A percentile compares a stretch with the other conserved stretches of the same genome.
These are phyloP conservation scores for Conops quadrifasciatus DNA, from an alignment of 2,888 invertebrate species.

Conservation along the genomic window DNA sequence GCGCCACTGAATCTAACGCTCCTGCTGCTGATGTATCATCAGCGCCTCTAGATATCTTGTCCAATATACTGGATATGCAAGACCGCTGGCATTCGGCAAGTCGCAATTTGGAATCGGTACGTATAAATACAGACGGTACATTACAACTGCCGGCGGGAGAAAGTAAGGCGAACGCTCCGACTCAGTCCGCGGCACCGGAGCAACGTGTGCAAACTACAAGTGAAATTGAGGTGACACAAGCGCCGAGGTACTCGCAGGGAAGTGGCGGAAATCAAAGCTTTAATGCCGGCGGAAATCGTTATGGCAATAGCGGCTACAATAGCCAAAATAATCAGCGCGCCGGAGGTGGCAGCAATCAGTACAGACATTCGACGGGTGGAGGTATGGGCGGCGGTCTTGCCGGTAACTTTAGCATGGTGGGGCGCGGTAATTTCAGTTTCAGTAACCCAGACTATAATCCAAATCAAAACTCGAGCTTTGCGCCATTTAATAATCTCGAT, in stretches of 20 bases:
- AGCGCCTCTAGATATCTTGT: slow-evolving; percentile 69
- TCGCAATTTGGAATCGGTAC: slow-evolving; percentile 68
- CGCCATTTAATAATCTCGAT: slow-evolving; percentile 54
- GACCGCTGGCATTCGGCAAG: slow-evolving; percentile 75
- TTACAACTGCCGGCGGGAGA: slow-evolving; percentile 65
- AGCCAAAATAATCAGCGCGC: slow-evolving; percentile 53
- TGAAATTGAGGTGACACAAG: slow-evolving; percentile 61
- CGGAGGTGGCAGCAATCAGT: slow-evolving; percentile 44
- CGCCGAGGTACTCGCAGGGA: slow-evolving; percentile 73
- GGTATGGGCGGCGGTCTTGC: slow-evolving; percentile 37
- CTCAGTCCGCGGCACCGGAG: background rate
- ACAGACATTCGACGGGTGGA: slow-evolving; percentile 48
- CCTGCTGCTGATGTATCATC: slow-evolving; percentile 26
- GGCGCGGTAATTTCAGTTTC: slow-evolving; percentile 51
- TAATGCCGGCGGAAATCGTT: slow-evolving; percentile 64
- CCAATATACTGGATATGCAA: slow-evolving; percentile 76
- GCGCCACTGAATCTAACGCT: slow-evolving; percentile 5
- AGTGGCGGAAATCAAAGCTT: slow-evolving; percentile 63
- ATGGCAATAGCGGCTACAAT: slow-evolving; percentile 45
- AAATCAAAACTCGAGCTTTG: slow-evolving; percentile 44
- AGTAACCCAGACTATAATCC: slow-evolving; percentile 48
- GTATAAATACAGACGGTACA: slow-evolving; percentile 68
- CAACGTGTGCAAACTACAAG: slow-evolving; percentile 1
- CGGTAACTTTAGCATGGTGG: slow-evolving; percentile 46
- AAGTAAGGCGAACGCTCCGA: slow-evolving; percentile 2